Evolutionary conservation across 2,113 vertebrate genomes (phyloP).

Genomic region (Sylvia atricapilla): DNA sequence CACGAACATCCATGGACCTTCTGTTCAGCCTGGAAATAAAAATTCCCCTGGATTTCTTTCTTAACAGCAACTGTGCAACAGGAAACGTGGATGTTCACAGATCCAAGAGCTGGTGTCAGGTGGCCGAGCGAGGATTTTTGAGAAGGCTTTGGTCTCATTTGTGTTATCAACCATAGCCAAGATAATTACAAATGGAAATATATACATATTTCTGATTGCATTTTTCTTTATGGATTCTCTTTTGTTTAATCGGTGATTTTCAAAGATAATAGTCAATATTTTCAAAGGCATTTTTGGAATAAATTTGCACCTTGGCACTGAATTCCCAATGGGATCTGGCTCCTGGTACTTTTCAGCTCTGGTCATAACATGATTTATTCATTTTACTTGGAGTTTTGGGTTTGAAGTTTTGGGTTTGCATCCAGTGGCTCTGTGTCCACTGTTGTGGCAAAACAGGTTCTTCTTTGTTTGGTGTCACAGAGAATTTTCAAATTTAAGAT

Average conservation of each 20-base stretch:
- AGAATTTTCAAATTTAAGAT: not conserved
- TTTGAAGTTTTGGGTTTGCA: not conserved
- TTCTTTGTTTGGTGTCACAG: not conserved
- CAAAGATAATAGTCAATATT: not conserved
- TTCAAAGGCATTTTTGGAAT: not conserved
- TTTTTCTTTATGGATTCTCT: not conserved
- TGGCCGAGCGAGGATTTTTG: not conserved
- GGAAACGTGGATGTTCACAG: not conserved
- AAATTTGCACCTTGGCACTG: not conserved
- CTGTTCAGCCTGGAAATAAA: not conserved
- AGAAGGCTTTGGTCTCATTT: not conserved
- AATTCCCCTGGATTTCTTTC: not conserved
- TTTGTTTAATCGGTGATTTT: not conserved
- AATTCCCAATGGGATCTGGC: not conserved
- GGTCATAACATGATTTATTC: not conserved
- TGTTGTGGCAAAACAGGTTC: not conserved
- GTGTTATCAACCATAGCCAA: not conserved
- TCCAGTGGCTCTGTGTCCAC: not conserved
- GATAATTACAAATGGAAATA: not conserved
- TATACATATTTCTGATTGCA: not conserved
- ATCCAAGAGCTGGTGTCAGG: not conserved
- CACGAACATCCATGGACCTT: accelerated
- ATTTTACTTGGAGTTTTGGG: not conserved
- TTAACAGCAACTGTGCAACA: constrained; percentile 47
- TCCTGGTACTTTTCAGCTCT: not conserved